Conservation (phyloP, 2,888 invertebrate species). For the Linnaemya tessellans region DNA sequence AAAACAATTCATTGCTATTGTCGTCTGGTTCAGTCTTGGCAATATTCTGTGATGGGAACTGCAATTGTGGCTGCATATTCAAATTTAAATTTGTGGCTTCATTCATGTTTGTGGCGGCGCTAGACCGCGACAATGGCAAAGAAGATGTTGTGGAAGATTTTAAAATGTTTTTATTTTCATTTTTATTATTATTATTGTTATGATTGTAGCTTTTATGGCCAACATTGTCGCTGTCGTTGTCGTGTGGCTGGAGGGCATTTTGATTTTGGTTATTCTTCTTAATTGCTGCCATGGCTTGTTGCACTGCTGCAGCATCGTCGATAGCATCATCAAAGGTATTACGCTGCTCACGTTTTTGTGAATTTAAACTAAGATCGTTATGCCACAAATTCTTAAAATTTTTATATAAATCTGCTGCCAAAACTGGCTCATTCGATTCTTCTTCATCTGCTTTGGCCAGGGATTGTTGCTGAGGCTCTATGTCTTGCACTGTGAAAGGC, state of each 20-base stretch:
- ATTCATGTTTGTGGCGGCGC: constrained; percentile 55
- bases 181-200: constrained; percentile 59
- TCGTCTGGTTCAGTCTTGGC: constrained; percentile 13
- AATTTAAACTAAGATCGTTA: constrained; percentile 60
- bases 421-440: constrained; percentile 12
- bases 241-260: constrained; percentile 37
- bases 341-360: constrained; percentile 69
- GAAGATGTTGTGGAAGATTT: constrained; percentile 33
- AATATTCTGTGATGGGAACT: constrained; percentile 15
- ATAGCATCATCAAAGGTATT: constrained; percentile 66
- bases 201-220: constrained; percentile 68
- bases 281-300: constrained; percentile 45
- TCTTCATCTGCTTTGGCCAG: constrained; percentile 17
- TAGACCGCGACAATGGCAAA: constrained; percentile 42
- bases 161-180: constrained; percentile 54
- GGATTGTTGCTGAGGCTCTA: constrained; percentile 64
- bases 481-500: constrained; percentile 61
- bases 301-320: constrained; percentile 27
- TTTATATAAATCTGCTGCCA: constrained; percentile 47
- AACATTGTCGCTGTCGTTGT: constrained; percentile 36
- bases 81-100: constrained; percentile 42
- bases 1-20: constrained; percentile 45
- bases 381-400: constrained; percentile 68
- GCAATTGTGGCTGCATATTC: constrained; percentile 48
- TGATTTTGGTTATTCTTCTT: constrained; percentile 57